Evolutionary conservation across 2,113 vertebrate genomes (phyloP).

Genomic region (Papio anubis): DNA sequence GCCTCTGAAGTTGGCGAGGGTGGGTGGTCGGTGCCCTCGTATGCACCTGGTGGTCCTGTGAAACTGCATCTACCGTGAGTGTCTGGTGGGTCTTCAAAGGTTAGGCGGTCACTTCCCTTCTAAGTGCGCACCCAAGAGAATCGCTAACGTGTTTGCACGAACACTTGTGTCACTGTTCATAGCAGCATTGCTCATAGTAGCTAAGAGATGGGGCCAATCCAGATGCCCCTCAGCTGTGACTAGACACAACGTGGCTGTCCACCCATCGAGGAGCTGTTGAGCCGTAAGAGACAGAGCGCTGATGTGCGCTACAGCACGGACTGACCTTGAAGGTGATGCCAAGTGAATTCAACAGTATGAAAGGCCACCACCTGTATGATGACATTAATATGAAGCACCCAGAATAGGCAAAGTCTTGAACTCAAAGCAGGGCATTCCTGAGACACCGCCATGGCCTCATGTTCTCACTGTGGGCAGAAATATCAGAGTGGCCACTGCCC

Average conservation of each 20-base stretch:
- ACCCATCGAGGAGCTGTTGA: neutral
- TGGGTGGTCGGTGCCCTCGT: no score
- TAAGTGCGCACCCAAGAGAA: neutral
- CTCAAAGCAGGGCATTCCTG: no score
- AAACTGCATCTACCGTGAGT: neutral
- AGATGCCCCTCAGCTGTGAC: neutral
- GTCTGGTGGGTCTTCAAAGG: no score
- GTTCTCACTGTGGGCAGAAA: accelerated
- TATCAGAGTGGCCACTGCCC: neutral
- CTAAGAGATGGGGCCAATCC: neutral
- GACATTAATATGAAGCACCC: neutral
- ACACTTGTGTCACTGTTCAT: neutral
- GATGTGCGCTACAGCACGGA: neutral
- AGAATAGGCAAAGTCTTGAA: neutral
- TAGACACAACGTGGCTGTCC: no score
- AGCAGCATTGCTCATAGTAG: neutral
- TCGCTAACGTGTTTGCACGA: no score
- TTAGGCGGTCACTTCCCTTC: no score
- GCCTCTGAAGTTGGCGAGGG: no score
- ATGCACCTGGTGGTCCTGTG: no score
- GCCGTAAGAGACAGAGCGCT: no score
- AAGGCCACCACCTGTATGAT: neutral
- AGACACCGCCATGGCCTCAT: accelerated
- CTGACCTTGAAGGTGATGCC: neutral
- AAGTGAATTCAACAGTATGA: no score